Evolutionary conservation across 2,113 vertebrate species (phyloP), one percentile per base, ranked within the genome.

Genomic region (Rynchops niger): DNA sequence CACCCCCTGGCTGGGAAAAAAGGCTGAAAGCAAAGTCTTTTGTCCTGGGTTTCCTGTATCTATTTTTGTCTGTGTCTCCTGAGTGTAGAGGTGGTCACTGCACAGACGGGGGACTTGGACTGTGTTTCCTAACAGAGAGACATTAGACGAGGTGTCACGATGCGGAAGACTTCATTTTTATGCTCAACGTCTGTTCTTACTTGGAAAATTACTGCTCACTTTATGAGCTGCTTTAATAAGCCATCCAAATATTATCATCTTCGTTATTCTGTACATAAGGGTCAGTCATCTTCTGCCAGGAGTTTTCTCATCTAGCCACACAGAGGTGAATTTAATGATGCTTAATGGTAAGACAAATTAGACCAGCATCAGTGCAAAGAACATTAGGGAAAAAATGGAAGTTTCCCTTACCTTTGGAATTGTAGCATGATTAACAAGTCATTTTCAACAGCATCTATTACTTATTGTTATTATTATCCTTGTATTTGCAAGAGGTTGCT

Each of bases 361-460:
- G 34, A 7, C 14, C 27, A 5, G 27, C 36, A 22, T 29, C 59
- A 61, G 30, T 7, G 45, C 55, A 50, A 74, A 89, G 15, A 66
- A 17, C 15, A 5, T 2, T 1, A 7, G 6, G 6, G 16, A 94
- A 70, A 61, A 67, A 73, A 26, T 0, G 0, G 20, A 34, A n/a
- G 6, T 56, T 94, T 70, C 36, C 49, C 6, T 22, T 34, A 42
- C 30, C 19, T 77, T 81, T 53, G 34, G 52, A 81, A 45, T 11
- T 5, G 0, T 13, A 15, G 12, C 17, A 22, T 52, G 26, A 77
- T 72, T 65, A 77, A 47, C 4, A 78, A 88, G 43, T 49, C 21
- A 5, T 32, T 93, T 93, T 12, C 45, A 53, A 23, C 20, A 42
- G 4, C 47, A 67, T 49, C 12, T 40, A 15, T 58, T 55, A 42